These are phyloP conservation scores for Monomorium pharaonis DNA, from an alignment of 1,140 invertebrate genomes.

Conservation along the genomic window DNA sequence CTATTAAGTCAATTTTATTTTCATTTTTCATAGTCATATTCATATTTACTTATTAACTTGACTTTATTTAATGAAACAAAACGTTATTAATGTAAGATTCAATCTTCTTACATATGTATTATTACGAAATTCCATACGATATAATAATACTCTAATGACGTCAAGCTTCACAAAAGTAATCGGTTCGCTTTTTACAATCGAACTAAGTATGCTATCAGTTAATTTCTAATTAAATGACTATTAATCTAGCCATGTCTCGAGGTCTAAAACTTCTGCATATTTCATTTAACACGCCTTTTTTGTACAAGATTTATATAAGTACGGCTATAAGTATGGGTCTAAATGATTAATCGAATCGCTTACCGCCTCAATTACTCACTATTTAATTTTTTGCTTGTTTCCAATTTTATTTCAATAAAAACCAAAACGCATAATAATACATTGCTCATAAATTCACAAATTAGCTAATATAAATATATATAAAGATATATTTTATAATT, in stretches of 20 bases:
- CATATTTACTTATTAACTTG: not conserved
- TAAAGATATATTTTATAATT: not conserved
- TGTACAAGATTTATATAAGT: not conserved
- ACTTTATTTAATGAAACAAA: not conserved
- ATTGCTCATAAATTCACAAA: not conserved
- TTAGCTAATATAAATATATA: not conserved
- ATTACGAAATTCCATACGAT: not conserved
- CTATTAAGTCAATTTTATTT: too few relatives aligned
- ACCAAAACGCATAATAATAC: too few relatives aligned
- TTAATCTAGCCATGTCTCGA: not conserved
- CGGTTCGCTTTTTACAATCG: not conserved
- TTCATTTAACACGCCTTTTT: not conserved
- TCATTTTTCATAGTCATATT: not conserved
- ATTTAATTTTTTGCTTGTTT: not conserved
- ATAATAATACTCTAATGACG: not conserved
- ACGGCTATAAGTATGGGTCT: not conserved
- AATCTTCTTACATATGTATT: not conserved
- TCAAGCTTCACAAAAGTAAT: not conserved
- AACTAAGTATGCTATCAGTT: not conserved
- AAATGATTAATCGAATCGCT: conserved; percentile 12
- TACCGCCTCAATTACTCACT: not conserved
- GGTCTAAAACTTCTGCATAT: not conserved
- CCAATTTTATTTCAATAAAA: not conserved
- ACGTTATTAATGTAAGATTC: not conserved
- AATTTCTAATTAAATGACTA: not conserved